Base-by-base conservation (phyloP, 2,797 vertebrate species). In the Peromyscus attwateri region DNA sequence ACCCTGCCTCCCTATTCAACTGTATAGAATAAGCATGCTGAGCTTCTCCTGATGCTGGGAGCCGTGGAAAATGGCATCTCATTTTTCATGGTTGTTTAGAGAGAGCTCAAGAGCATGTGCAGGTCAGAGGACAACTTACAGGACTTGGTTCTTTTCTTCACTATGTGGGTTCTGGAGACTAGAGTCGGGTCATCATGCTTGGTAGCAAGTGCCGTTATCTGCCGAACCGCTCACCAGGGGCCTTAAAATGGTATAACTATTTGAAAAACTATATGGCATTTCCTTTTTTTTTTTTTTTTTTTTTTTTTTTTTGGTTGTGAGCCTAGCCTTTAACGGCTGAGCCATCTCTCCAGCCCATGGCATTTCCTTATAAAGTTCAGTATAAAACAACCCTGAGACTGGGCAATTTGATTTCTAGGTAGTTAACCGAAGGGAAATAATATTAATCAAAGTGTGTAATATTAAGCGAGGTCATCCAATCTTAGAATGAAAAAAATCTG, bases 291-390 rank as follows among this genome's bases (percentile, higher is more conserved):
- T 49, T 49, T 49, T 49, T 87, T 89, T 29, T 25, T 49, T 49
- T 49, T 49, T 49, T 49, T 49, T 49, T 11, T 49, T 52, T 52
- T 52, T 52, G 49, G 49, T 52, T 52, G 49, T 52, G 49, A 52
- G 49, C 12, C 49, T 52, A 52, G 49, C 11, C 49, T 52, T 52
- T 52, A 52, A 52, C 13, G 49, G 11, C 12, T 52, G 49, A 52
- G 49, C 49, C 49, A 52, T 52, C 49, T 52, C 49, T 52, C 49
- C 49, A 52, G 49, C 49, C 49, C 49, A 55, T 75, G 82, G 43
- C 52, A 87, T 82, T 94, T 94, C 94, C 62, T 87, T 89, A 34
- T 25, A 46, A 85, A 64, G 10, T 89, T 90, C 87, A 92, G 77
- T 37, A 90, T 29, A 92, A 1, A 31, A 29, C 68, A 75, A 55